phyloP scores from a whole-genome alignment of 1,140 invertebrate species.

The Artemia franciscana region DNA sequence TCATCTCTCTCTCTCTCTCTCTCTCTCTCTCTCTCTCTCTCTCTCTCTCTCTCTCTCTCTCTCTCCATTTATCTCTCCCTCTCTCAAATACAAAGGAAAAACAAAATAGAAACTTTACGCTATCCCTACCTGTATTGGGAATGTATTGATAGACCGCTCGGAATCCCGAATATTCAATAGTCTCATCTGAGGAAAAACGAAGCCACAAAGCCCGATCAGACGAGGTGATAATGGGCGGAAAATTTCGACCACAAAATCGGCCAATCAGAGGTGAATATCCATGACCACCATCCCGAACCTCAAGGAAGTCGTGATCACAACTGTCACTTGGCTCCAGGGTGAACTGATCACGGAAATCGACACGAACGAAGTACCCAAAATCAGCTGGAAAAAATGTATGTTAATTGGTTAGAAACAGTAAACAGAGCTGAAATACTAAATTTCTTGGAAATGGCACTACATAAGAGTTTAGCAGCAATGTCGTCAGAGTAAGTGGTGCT shows the following conservation, averaged over 20 bases:
- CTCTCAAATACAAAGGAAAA: no score
- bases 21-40: no score
- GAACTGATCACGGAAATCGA: slow-evolving; percentile 63
- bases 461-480: no score
- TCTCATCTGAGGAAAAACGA: slow-evolving; percentile 57
- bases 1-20: no score
- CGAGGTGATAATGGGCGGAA: slow-evolving; percentile 50
- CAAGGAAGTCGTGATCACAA: slow-evolving; percentile 60
- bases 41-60: no score
- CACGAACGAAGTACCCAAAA: slow-evolving; percentile 38
- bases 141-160: slow-evolving; percentile 45
- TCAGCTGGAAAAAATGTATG: slow-evolving; percentile 35
- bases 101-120: no score
- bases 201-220: slow-evolving; percentile 54
- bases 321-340: slow-evolving; percentile 42
- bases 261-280: slow-evolving; percentile 47
- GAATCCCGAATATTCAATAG: slow-evolving; percentile 59
- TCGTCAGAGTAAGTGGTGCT: no score
- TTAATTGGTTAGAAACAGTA: not conserved
- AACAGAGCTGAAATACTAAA: no score
- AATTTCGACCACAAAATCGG: slow-evolving; percentile 45
- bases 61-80: no score
- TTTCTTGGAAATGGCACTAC: no score
- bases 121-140: slow-evolving; percentile 19
- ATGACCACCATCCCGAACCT: slow-evolving; percentile 58